Base-by-base conservation (phyloP, 30 jellyfish, hydroid and myxozoan genomes). In the Pelagia noctiluca region DNA sequence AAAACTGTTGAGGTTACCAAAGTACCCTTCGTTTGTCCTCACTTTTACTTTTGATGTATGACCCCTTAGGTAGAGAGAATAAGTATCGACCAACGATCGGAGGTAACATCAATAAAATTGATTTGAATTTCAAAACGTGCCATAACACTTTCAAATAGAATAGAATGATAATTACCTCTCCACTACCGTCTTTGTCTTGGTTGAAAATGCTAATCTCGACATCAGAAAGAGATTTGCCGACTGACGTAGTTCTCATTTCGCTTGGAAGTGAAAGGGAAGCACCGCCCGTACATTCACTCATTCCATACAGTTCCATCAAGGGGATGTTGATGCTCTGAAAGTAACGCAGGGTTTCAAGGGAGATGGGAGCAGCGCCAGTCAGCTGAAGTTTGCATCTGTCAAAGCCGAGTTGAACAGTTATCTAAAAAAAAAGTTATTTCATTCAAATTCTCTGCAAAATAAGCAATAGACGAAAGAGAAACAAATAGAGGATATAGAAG, bases 341-440 rank as follows among this genome's bases (percentile, higher is more conserved):
- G 64, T 87, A 93, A 35, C 93, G 91, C 73, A 93, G 38, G 13
- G 99, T 93, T 38, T 82, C 94, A 19, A 82, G 87, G 23, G 96
- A 76, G 21, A 93, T 78, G 22, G 99, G 99, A 4, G 99, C 99
- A 19, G 96, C 99, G 11, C 96, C 97, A 13, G 97, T 78, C 76
- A 71, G 77, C n/a, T n/a, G n/a, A 13, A 88, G 19, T 69, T 88
- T 28, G 63, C 96, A 83, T 11, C 96, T 86, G 62, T 93, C 99
- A 3, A 93, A 82, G 33, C 99, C 99, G 22, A 93, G 90, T 12
- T 78, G 76, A 18, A 72, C 91, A 42, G 78, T 87, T 28, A 84
- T 86, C 98, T 92, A 54, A 0, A 63, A 63, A 23, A 48, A 26
- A 35, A 18, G 8, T 8, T 42, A 42, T 42, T 42, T 42, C 57